Evolutionary conservation across 2,113 vertebrate species (phyloP).

Genomic region (Neotoma lepida): DNA sequence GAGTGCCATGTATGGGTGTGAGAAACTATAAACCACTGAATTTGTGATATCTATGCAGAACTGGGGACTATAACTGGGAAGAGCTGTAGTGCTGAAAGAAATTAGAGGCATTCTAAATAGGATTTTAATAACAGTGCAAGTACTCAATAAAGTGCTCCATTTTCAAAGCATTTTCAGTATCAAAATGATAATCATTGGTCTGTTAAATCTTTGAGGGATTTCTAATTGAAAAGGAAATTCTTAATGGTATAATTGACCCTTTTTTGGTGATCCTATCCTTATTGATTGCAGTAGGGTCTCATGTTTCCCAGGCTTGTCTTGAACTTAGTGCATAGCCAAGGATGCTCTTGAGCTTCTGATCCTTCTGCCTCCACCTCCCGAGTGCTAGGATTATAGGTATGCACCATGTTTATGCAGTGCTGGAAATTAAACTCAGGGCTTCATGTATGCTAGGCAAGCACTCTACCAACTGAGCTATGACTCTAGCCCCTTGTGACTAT

Average conservation of each 20-base stretch:
- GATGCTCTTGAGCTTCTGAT: neutral
- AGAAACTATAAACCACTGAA: neutral
- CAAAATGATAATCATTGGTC: neutral
- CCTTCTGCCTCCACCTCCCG: neutral
- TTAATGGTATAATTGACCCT: neutral
- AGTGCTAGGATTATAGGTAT: too few species aligned
- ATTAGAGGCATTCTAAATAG: neutral
- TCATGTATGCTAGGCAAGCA: neutral
- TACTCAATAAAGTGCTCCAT: neutral
- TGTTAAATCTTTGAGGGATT: neutral
- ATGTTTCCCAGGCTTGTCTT: neutral
- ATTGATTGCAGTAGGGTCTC: neutral
- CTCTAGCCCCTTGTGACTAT: neutral
- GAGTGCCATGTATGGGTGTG: neutral
- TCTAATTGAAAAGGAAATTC: constrained; percentile 16
- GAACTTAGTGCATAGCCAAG: neutral
- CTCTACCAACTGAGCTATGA: neutral
- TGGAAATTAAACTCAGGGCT: neutral
- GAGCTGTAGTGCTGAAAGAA: neutral
- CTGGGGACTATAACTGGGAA: neutral
- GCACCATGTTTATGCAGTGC: neutral
- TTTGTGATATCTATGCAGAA: neutral
- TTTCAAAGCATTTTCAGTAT: constrained; percentile 1
- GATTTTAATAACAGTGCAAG: neutral
- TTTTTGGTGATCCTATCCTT: neutral